Evolutionary conservation across 2,888 invertebrate species (phyloP), one percentile per base, ranked within the genome.

Genomic region (Itoplectis maculator): DNA sequence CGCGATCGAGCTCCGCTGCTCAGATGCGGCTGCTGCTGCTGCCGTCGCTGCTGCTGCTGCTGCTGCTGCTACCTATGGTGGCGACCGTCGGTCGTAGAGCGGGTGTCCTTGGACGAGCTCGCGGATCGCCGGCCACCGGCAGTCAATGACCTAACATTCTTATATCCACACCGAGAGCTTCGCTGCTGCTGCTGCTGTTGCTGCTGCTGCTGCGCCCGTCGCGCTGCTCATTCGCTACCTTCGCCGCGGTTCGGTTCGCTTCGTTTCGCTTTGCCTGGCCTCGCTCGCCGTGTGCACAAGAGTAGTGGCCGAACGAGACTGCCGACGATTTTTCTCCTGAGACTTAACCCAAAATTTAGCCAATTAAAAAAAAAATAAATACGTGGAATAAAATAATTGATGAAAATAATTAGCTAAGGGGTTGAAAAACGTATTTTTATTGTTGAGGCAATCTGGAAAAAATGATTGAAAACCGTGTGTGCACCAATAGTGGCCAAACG

Each of bases 61-160:
- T 66, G 76, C 59, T 75, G 70, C 69, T 70, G 88, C 82, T n/a
- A n/a, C 29, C 29, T 29, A 29, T 29, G 29, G 29, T 29, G 29
- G 29, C 29, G 85, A 87, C 87, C 87, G 84, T 88, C 88, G 86
- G 83, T 84, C 83, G 83, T 82, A 84, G 88, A 89, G 91, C 90
- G 89, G 92, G 88, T 92, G 92, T 92, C 92, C 92, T 92, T 92
- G 92, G 91, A 92, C 89, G 76, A 76, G 88, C 91, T 91, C 92
- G 91, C 91, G 89, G 91, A 92, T 91, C 91, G 91, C 84, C 91
- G 91, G 90, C 89, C 90, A 91, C 90, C 87, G 88, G 89, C 92
- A 92, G 92, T 92, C 92, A 92, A 92, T 92, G 92, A 92, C 92
- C 92, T 90, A 90, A 89, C 91, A 90, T 88, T 91, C 90, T 90